Base-by-base conservation (phyloP, 2,113 vertebrate species). In the Nestor notabilis region DNA sequence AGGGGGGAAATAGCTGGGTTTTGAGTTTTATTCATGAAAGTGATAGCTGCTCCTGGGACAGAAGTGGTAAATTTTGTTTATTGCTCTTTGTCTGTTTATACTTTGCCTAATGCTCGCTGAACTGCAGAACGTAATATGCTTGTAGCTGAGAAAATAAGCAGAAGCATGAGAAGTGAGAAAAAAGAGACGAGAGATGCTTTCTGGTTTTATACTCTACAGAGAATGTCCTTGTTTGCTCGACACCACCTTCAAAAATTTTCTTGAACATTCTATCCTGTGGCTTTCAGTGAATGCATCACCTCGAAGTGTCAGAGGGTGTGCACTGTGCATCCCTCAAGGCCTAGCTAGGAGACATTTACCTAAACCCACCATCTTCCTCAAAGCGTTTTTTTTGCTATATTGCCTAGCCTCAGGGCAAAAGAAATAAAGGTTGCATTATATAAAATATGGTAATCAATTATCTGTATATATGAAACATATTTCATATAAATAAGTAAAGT, bases 221-320 rank as follows among this genome's bases (percentile, higher is more conserved):
- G 23, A 56, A 43, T 28, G 3, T 25, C 33, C 5, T 35, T 79
- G 5, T 31, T 69, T 86, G 28, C 41, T 83, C 49, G 20, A 44
- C 0, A 3, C 65, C 27, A 74, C 68, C n/a, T 37, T 80, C 75
- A 76, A 72, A 68, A 47, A 27, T 18, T 35, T 79, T 46, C 56
- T 74, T 2, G 8, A 52, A 4, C 84, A 10, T 47, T 89, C 68
- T 93, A 10, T 65, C 60, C n/a, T 31, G 9, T 60, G 53, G 33
- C 28, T 86, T 89, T 60, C 44, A 43, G 2, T 70, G 27, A 65
- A 29, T 41, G 7, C 37, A n/a, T 69, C 75, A 41, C 11, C 25
- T 80, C 0, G 0, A 46, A 18, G 11, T 76, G 13, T 55, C 52
- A 20, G 66, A 76, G 12, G 10, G 7, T 29, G 31, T 2, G 2